Evolutionary conservation across 2,888 invertebrate genomes (phyloP), one percentile per base, ranked within the genome.

Genomic region (Anagyrus pseudococci): DNA sequence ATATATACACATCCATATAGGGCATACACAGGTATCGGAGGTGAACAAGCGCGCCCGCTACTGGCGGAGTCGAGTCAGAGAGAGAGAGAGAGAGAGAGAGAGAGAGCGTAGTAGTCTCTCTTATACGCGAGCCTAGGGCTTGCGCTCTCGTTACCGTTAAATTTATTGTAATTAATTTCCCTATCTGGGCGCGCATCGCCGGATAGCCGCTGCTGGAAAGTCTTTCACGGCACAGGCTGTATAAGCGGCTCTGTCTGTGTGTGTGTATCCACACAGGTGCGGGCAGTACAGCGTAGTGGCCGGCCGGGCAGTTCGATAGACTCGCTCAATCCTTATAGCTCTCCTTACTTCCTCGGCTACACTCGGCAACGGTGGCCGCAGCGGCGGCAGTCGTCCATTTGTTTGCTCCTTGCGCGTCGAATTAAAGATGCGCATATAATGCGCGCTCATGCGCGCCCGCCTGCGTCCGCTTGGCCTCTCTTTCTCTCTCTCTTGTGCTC

Each of bases 91-190:
- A n/a, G n/a, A n/a, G n/a, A n/a, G n/a, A n/a, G n/a, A n/a, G n/a
- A n/a, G n/a, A n/a, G n/a, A n/a, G n/a, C n/a, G n/a, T n/a, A 4
- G 43, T 43, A 46, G 46, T 7, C 46, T 20, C 19, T 46, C 13
- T 46, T 8, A 8, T 23, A 7, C n/a, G 15, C 29, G 26, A 40
- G 25, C n/a, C n/a, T 44, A 13, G 56, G 29, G 62, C 55, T 58
- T 70, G 72, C 75, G 76, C 73, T 75, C 78, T 77, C 75, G 75
- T 79, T 79, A 77, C 75, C 76, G 75, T 76, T 77, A 76, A 80
- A 80, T 79, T 78, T 78, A 78, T 78, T 80, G 75, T 78, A 79
- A 80, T 80, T 79, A 79, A 80, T 79, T 80, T 80, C 72, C 75
- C 73, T 79, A 80, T 79, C 79, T 77, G 56, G 67, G 62, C 68